phyloP scores from a whole-genome alignment of 2,888 invertebrate species.

The Metalampra italica region DNA sequence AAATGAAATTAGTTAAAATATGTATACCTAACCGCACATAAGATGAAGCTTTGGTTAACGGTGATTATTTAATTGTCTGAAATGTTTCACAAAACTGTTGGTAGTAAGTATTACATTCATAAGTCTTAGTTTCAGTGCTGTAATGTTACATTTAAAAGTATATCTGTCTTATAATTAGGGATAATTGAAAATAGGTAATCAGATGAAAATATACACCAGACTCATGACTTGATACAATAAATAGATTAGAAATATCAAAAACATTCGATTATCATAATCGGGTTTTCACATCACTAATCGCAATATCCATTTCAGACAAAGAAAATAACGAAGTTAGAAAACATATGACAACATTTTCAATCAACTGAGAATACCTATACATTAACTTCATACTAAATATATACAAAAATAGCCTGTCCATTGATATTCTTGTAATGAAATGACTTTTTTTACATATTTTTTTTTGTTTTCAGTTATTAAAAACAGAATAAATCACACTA shows the following conservation, averaged over 20 bases:
- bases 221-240: too few relatives aligned
- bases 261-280: too few relatives aligned
- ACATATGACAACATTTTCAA: constrained; percentile 42
- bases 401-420: constrained; percentile 59
- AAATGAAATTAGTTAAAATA: constrained; percentile 49
- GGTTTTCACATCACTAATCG: too few relatives aligned
- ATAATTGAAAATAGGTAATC: too few relatives aligned
- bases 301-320: constrained; percentile 27
- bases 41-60: constrained; percentile 42
- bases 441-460: constrained; percentile 54
- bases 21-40: constrained; percentile 60
- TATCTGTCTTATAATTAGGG: too few relatives aligned
- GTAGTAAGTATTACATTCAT: too few relatives aligned
- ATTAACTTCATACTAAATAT: constrained; percentile 68
- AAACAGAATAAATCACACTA: constrained; percentile 75
- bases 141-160: too few relatives aligned
- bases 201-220: too few relatives aligned
- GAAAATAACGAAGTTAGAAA: constrained; percentile 38
- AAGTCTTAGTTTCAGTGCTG: too few relatives aligned
- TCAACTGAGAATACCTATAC: constrained; percentile 59
- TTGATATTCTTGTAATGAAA: constrained; percentile 49
- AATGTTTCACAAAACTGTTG: constrained; percentile 18
- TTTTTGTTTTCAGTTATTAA: constrained; percentile 65
- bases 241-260: too few relatives aligned
- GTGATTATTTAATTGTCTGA: constrained; percentile 33